Evolutionary conservation across 1,140 invertebrate genomes (phyloP).

Genomic region (Dysdera silvatica): DNA sequence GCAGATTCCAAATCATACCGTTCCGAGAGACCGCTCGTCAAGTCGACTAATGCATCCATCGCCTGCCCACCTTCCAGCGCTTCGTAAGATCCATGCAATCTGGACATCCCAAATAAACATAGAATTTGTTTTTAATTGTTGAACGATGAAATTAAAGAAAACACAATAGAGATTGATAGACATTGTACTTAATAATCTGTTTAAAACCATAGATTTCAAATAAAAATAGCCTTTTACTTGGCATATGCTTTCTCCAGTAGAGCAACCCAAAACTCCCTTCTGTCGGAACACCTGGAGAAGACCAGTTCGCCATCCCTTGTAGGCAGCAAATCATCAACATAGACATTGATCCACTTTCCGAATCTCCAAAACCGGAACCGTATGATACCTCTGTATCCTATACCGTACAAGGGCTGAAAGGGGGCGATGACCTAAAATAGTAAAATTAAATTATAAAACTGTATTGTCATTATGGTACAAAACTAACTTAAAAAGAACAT

Average conservation of each 20-base stretch:
- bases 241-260: conserved; percentile 75
- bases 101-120: background rate
- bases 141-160: too few relatives aligned
- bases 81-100: conserved; percentile 64
- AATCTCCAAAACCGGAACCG: conserved; percentile 69
- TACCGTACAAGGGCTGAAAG: conserved; percentile 17
- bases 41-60: conserved; percentile 63
- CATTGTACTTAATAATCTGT: too few relatives aligned
- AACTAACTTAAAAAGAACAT: too few relatives aligned
- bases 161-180: too few relatives aligned
- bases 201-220: too few relatives aligned
- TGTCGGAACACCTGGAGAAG: conserved; percentile 59
- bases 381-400: conserved; percentile 47
- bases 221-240: too few relatives aligned
- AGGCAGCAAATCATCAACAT: conserved; percentile 67
- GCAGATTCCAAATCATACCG: conserved; percentile 52
- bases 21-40: conserved; percentile 69
- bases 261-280: conserved; percentile 69
- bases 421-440: conserved; percentile 23
- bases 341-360: conserved; percentile 65
- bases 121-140: too few relatives aligned
- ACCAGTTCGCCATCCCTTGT: conserved; percentile 61
- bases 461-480: too few relatives aligned
- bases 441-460: too few relatives aligned
- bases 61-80: conserved; percentile 54